phyloP scores from a whole-genome alignment of 2,888 invertebrate species.

The Eumacrocentrus americanus region DNA sequence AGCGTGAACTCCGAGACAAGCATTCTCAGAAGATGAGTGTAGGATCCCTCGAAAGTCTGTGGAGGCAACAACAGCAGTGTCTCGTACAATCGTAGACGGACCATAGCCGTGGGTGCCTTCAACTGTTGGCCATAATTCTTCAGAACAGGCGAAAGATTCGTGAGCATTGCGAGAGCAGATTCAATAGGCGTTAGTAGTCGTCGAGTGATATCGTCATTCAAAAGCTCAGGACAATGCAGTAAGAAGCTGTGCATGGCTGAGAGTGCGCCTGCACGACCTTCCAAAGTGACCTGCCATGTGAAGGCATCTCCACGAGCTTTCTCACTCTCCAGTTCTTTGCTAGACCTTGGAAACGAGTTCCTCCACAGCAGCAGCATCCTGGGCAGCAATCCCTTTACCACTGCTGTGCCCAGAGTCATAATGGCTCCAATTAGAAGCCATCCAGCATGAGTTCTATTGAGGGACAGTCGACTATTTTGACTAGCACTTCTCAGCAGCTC shows the following conservation, averaged over 20 bases:
- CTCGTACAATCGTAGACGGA: constrained; percentile 90
- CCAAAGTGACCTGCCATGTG: constrained; percentile 98
- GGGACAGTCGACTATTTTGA: constrained; percentile 92
- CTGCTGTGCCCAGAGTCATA: constrained; percentile 92
- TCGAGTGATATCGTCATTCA: constrained; percentile 90
- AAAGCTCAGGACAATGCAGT: constrained; percentile 86
- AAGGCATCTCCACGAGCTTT: constrained; percentile 95
- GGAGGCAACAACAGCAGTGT: constrained; percentile 80
- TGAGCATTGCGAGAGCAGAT: constrained; percentile 92
- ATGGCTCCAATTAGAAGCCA: constrained; percentile 97
- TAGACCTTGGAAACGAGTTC: constrained; percentile 95
- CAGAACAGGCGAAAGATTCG: constrained; percentile 83
- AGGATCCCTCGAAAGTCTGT: constrained; percentile 81
- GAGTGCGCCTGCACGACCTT: constrained; percentile 94
- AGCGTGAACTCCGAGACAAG: constrained; percentile 94
- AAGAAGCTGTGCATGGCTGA: constrained; percentile 95
- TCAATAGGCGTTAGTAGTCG: constrained; percentile 91
- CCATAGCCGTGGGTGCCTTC: constrained; percentile 93
- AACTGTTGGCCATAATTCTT: constrained; percentile 90
- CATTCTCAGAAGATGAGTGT: constrained; percentile 87
- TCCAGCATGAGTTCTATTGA: constrained; percentile 95
- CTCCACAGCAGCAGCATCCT: constrained; percentile 95
- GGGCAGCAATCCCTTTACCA: constrained; percentile 89
- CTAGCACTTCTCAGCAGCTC: constrained; percentile 94
- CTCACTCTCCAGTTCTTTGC: constrained; percentile 96